A percentile compares a stretch with the other conserved stretches of the same genome.
These are phyloP conservation scores for Nannospalax galili DNA, from an alignment of 2,113 vertebrate species.

Conservation along the genomic window DNA sequence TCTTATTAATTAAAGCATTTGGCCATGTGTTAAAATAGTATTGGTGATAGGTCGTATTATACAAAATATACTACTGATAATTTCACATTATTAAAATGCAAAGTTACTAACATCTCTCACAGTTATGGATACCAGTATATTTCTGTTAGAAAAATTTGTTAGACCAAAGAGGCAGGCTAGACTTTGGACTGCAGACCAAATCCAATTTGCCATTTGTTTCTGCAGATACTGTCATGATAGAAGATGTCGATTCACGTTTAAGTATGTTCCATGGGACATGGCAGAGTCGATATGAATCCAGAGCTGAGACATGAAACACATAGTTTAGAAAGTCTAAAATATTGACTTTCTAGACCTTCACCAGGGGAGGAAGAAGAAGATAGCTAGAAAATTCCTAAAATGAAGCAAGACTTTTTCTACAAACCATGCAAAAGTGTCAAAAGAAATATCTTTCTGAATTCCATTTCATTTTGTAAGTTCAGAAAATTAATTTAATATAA, in stretches of 20 bases:
- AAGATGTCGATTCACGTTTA: neutral
- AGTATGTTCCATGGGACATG: too few species aligned
- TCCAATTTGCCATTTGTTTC: neutral
- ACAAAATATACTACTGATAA: neutral
- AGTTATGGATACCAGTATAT: neutral
- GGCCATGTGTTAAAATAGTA: neutral
- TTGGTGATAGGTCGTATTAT: neutral
- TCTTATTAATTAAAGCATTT: neutral
- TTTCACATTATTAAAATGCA: neutral
- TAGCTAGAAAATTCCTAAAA: too few species aligned
- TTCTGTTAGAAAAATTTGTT: neutral
- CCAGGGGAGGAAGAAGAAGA: too few species aligned
- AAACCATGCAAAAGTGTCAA: too few species aligned
- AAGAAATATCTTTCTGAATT: too few species aligned
- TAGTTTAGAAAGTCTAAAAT: too few species aligned
- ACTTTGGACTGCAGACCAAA: neutral
- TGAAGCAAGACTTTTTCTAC: too few species aligned
- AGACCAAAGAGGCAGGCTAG: neutral
- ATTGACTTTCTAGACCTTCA: too few species aligned
- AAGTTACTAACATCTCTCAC: neutral
- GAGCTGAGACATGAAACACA: too few species aligned
- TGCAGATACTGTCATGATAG: neutral
- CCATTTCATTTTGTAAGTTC: too few species aligned
- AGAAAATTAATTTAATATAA: too few species aligned
- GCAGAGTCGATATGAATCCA: too few species aligned